Evolutionary conservation across 2,888 invertebrate genomes (phyloP).

Genomic region (Drosophila nigricruria): DNA sequence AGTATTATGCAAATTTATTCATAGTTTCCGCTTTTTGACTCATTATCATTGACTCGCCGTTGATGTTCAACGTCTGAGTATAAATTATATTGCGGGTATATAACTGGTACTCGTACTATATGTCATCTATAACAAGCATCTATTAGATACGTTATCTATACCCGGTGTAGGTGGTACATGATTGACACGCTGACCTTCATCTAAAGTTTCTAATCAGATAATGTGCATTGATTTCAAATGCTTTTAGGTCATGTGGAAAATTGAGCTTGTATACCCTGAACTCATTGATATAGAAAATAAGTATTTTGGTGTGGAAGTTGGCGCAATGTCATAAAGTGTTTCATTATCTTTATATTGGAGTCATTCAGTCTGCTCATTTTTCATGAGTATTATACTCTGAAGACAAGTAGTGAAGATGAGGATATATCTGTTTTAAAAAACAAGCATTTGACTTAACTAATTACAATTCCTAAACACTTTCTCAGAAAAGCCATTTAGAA

Average conservation of each 20-base stretch:
- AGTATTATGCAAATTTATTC: slow-evolving; percentile 58
- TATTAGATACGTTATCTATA: slow-evolving; percentile 16
- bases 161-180: background rate
- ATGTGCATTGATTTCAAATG: background rate
- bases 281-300: background rate
- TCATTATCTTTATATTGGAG: background rate
- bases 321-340: background rate
- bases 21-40: slow-evolving; percentile 66
- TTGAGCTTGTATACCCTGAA: background rate
- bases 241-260: slow-evolving; percentile 1
- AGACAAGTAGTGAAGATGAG: background rate
- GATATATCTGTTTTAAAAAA: background rate
- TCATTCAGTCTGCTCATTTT: background rate
- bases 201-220: background rate
- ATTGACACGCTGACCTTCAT: slow-evolving; percentile 17
- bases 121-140: background rate
- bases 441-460: background rate
- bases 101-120: background rate
- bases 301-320: no score
- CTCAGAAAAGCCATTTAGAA: background rate
- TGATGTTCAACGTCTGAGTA: slow-evolving; percentile 23
- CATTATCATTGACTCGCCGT: slow-evolving; percentile 56
- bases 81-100: slow-evolving; percentile 11
- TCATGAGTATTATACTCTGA: background rate
- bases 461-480: background rate